Conservation (phyloP, 2,888 invertebrate species). For the Cataglyphis albicans region DNA sequence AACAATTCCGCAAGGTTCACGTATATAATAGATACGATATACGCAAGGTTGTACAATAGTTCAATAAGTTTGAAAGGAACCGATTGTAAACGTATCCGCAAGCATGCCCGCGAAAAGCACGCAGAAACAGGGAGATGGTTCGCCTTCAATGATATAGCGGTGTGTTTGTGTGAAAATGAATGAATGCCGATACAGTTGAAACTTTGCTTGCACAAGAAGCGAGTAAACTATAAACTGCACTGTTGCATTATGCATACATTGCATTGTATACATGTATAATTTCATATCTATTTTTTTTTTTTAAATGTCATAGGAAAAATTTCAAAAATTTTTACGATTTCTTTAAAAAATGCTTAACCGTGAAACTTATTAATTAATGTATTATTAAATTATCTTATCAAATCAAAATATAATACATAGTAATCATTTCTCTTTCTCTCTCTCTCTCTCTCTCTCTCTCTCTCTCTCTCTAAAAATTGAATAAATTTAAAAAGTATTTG, state of each 20-base stretch:
- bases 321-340: not conserved
- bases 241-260: constrained; percentile 8
- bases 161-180: constrained; percentile 44
- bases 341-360: not conserved
- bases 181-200: constrained; percentile 29
- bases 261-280: constrained; percentile 12
- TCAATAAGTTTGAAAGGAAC: constrained; percentile 12
- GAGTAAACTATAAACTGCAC: constrained; percentile 16
- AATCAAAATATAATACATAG: not conserved
- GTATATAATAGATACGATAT: not conserved
- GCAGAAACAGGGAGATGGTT: constrained; percentile 3
- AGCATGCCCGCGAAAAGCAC: constrained; percentile 2
- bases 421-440: not conserved
- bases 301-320: not conserved
- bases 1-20: not conserved
- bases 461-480: not conserved
- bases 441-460: not conserved
- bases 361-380: not conserved
- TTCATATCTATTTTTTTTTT: constrained; percentile 13
- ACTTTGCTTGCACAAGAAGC: constrained; percentile 17
- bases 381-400: not conserved
- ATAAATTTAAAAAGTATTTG: not conserved
- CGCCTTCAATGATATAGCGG: constrained; percentile 24
- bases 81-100: not conserved
- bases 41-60: not conserved